These are phyloP conservation scores for Gobius niger DNA, from an alignment of 2,113 vertebrate genomes.

Conservation along the genomic window DNA sequence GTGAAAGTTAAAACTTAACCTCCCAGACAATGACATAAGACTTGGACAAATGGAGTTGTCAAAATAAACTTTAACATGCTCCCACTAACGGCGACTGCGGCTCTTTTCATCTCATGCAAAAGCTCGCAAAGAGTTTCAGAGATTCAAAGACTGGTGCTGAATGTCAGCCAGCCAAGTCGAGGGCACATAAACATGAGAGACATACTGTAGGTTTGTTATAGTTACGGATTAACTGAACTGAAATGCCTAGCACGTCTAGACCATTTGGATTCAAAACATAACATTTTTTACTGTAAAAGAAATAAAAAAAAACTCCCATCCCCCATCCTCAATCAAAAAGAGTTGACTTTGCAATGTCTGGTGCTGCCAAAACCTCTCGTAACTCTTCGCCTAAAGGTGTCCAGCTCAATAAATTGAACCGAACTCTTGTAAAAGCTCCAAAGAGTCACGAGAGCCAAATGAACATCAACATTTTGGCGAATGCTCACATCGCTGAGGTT, in stretches of 20 bases:
- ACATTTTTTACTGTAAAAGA: slow-evolving; percentile 14
- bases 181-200: slow-evolving; percentile 40
- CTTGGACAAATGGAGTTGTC: slow-evolving; percentile 43
- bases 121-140: slow-evolving; percentile 35
- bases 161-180: slow-evolving; percentile 30
- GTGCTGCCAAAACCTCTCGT: slow-evolving; percentile 7
- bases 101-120: slow-evolving; percentile 46
- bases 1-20: slow-evolving; percentile 31
- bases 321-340: slow-evolving; percentile 3
- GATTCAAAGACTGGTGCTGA: slow-evolving; percentile 37
- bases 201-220: slow-evolving; percentile 14
- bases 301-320: background rate
- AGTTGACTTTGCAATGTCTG: slow-evolving; percentile 9
- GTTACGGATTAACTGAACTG: slow-evolving; percentile 31
- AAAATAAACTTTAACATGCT: slow-evolving; percentile 58
- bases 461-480: slow-evolving; percentile 8
- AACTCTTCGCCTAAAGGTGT: slow-evolving; percentile 19
- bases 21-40: slow-evolving; percentile 52
- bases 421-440: background rate
- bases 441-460: background rate
- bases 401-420: background rate
- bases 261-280: slow-evolving; percentile 17
- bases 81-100: slow-evolving; percentile 43
- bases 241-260: slow-evolving; percentile 20
- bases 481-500: background rate